Conservation (phyloP, 2,888 invertebrate species). For the Pheosia tremula region DNA sequence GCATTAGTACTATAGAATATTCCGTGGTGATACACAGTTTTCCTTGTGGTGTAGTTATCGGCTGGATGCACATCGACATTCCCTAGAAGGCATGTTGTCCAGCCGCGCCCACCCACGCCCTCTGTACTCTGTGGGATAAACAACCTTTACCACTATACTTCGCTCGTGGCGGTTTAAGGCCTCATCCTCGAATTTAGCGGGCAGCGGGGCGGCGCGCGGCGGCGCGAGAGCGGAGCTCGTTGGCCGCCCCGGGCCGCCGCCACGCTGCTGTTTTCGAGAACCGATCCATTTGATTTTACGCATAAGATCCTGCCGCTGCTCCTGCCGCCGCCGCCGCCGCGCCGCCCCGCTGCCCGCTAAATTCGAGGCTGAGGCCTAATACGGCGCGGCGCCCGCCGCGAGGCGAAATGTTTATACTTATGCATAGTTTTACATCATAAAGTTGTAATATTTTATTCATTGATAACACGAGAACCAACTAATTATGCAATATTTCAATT, state of each 20-base stretch:
- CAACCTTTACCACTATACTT: slow-evolving; percentile 53
- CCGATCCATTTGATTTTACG: no score
- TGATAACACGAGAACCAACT: not conserved
- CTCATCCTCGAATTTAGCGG: no score
- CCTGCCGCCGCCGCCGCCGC: no score
- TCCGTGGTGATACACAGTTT: slow-evolving; percentile 39
- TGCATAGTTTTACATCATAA: slow-evolving; percentile 19
- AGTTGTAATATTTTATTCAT: slow-evolving; percentile 12
- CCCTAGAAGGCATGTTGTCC: slow-evolving; percentile 75
- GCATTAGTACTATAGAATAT: not conserved
- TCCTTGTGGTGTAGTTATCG: slow-evolving; percentile 58
- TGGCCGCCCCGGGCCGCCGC: no score
- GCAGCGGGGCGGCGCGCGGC: no score
- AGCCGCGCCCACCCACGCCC: slow-evolving; percentile 65
- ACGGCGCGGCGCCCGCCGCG: slow-evolving; percentile 63
- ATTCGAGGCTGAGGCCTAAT: no score
- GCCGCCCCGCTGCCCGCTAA: no score
- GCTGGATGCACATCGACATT: slow-evolving; percentile 71
- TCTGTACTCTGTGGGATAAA: slow-evolving; percentile 52
- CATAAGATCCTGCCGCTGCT: no score
- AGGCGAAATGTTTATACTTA: slow-evolving; percentile 46
- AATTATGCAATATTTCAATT: not conserved
- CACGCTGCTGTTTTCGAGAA: no score
- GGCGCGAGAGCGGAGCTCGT: no score
- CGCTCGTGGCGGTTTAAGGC: slow-evolving; percentile 50